Percentiles rank a stretch among this genome's conserved stretches.
Evolutionary conservation across 2,888 invertebrate genomes (phyloP).

Genomic region (Lycia hirtaria): DNA sequence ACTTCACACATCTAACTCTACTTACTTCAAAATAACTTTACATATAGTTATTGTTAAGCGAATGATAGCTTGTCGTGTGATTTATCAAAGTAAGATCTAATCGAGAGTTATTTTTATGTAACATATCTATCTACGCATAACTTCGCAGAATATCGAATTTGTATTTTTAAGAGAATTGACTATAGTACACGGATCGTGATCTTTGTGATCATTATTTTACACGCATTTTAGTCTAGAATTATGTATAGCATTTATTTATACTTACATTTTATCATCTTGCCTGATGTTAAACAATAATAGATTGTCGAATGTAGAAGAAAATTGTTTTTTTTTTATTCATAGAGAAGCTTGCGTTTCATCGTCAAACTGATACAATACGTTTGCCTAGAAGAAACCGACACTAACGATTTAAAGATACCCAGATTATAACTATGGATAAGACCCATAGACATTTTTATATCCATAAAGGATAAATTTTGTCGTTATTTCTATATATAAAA

Average conservation of each 20-base stretch:
- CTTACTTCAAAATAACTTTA: no score
- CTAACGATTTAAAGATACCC: no score
- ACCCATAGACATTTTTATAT: no score
- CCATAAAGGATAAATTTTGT: no score
- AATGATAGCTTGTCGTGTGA: neutral
- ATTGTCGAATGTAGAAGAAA: no score
- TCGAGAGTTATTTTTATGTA: neutral
- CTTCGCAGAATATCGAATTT: constrained; percentile 20
- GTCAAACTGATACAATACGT: no score
- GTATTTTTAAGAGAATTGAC: constrained; percentile 30
- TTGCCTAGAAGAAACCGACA: no score
- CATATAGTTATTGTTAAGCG: neutral
- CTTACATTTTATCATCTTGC: neutral
- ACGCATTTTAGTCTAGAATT: neutral
- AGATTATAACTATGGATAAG: no score
- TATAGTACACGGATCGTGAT: neutral
- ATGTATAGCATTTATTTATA: constrained; percentile 7
- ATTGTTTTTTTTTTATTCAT: no score
- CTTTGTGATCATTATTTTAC: neutral
- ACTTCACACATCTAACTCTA: no score
- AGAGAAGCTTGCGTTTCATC: no score
- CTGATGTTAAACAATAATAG: neutral
- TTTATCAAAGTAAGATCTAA: constrained; percentile 1
- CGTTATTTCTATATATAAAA: no score
- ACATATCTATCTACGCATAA: neutral